These are phyloP conservation scores for Megalopta genalis DNA, from an alignment of 1,140 invertebrate genomes.

Conservation along the genomic window DNA sequence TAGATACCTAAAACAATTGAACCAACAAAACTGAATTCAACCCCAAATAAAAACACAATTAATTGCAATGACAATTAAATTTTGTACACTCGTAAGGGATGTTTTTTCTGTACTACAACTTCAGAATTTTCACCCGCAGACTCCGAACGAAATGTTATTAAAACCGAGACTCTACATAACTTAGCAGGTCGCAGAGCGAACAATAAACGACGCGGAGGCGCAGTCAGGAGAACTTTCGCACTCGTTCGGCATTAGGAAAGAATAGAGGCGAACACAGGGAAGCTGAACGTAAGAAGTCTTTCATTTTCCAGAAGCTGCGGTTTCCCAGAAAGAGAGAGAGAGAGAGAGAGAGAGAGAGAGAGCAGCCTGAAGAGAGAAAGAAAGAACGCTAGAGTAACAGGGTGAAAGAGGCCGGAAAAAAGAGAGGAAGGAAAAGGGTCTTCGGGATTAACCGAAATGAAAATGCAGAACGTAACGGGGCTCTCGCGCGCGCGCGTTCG, in stretches of 20 bases:
- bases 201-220: background rate
- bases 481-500: conserved; percentile 51
- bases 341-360: background rate
- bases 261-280: background rate
- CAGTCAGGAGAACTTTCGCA: background rate
- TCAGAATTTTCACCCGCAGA: too few species aligned
- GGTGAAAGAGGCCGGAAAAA: background rate
- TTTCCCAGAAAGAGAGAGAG: background rate
- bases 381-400: background rate
- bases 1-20: too few species aligned
- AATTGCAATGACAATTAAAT: too few species aligned
- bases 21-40: too few species aligned
- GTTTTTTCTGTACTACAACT: too few species aligned
- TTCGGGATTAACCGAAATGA: conserved; percentile 73
- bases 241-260: background rate
- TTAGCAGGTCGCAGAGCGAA: background rate
- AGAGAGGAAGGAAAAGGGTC: conserved; percentile 57
- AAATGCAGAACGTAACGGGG: conserved; percentile 69
- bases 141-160: too few species aligned
- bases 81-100: too few species aligned
- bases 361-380: too few species aligned
- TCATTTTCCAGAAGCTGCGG: background rate
- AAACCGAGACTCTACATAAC: too few species aligned
- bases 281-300: background rate
- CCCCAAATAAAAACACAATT: too few species aligned